Conservation (phyloP, 1,140 invertebrate species). For the Acromyrmex echinatior region DNA sequence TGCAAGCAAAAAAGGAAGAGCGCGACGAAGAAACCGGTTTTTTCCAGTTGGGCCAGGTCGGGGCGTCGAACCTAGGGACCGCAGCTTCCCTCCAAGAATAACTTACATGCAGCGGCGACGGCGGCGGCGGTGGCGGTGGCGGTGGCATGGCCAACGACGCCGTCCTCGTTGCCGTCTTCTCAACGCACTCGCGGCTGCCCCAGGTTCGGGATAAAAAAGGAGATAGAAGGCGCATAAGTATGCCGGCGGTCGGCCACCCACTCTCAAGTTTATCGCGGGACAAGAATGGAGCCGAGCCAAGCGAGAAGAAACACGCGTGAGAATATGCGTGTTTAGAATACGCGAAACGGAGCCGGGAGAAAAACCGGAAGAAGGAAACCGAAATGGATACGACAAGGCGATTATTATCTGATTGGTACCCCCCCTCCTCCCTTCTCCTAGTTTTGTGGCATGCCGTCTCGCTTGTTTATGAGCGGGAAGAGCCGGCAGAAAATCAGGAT, state of each 20-base stretch:
- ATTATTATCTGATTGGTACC: conserved; percentile 1
- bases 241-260: conserved; percentile 63
- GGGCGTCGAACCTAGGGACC: conserved; percentile 87
- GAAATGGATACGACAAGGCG: conserved; percentile 1
- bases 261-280: conserved; percentile 52
- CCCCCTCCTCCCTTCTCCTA: too few species aligned
- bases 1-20: conserved; percentile 84
- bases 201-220: conserved; percentile 84
- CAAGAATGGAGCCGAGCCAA: conserved; percentile 67
- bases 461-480: conserved; percentile 13
- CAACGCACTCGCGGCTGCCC: conserved; percentile 81
- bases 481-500: conserved; percentile 46
- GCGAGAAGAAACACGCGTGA: conserved; percentile 32
- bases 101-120: conserved; percentile 82
- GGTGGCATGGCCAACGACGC: conserved; percentile 31
- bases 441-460: too few species aligned
- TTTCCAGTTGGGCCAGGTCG: conserved; percentile 87
- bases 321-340: not conserved
- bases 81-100: conserved; percentile 87
- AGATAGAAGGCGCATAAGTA: conserved; percentile 77
- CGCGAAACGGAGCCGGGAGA: not conserved
- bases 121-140: conserved; percentile 16
- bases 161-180: conserved; percentile 63
- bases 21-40: conserved; percentile 86
- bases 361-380: conserved; percentile 46